Conservation (phyloP, 2,113 vertebrate species). For the Otis tarda region DNA sequence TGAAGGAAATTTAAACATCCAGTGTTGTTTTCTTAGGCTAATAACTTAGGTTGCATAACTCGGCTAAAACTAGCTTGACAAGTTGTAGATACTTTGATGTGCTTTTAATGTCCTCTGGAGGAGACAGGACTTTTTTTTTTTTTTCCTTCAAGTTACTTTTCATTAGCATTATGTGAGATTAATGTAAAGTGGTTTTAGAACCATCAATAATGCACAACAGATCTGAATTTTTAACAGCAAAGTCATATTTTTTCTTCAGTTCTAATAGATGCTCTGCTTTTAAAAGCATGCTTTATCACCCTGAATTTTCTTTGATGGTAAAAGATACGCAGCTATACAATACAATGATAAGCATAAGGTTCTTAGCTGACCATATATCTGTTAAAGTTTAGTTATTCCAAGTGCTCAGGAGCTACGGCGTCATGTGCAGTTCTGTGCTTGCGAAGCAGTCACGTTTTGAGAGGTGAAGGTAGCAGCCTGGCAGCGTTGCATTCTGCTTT, state of each 20-base stretch:
- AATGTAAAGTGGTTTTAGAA: not conserved
- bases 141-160: not conserved
- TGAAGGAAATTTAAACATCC: not conserved
- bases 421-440: not conserved
- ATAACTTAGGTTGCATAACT: not conserved
- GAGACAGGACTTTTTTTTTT: not conserved
- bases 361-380: rapidly evolving
- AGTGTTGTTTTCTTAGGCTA: not conserved
- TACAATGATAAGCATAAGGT: rapidly evolving
- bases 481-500: not conserved
- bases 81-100: not conserved
- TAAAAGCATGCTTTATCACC: not conserved
- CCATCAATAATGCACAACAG: not conserved
- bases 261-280: not conserved
- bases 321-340: not conserved
- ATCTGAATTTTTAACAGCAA: not conserved
- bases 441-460: not conserved
- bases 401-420: not conserved
- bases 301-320: not conserved
- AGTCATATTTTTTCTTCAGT: not conserved
- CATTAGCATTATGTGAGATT: not conserved
- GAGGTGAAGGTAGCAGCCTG: not conserved
- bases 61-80: not conserved
- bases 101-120: not conserved
- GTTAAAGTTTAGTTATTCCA: not conserved